Base-by-base conservation (phyloP, 2,113 vertebrate genomes). In the Murina feae region DNA sequence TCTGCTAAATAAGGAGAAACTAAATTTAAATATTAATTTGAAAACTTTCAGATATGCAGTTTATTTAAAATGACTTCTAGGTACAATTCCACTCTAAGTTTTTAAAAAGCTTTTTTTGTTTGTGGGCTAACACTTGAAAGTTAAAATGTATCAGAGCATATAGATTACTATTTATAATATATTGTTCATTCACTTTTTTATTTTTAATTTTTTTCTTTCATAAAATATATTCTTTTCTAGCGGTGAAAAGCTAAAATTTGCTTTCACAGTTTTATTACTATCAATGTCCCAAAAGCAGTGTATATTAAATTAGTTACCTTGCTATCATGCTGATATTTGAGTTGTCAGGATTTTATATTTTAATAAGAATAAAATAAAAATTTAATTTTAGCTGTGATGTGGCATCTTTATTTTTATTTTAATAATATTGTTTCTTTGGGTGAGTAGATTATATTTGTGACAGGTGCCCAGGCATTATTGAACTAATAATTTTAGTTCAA, bases 401-500 rank as follows among this genome's bases (percentile, higher is more conserved):
- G 90, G 37, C 72, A 74, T 92, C 55, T 96, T 87, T 65, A 44
- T 76, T 84, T 84, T 10, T 10, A 21, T 89, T 89, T 47, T 81
- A 10, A 32, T 72, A 63, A 58, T 76, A 25, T 88, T 78, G 30
- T 72, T 86, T 89, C 44, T 91, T 81, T 81, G 65, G 51, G 32
- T 83, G 71, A 44, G 68, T 66, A 79, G 68, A 37, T 89, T 75
- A 88, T 94, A 58, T 79, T 92, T 94, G 90, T 30, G 35, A 37
- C 95, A 58, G 9, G 81, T 95, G 3, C 83, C 51, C 49, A 80
- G 37, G 93, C 85, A 49, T 30, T 63, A 39, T 2, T 94, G 86
- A 75, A 88, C 90, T 28, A 30, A 94, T 89, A 35, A 55, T 88
- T 95, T 94, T 81, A 93, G 68, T 92, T 93, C 75, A 78, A 5